These are phyloP conservation scores for Orestias chungarensis DNA, from an alignment of 2,797 vertebrate species.

Conservation along the genomic window DNA sequence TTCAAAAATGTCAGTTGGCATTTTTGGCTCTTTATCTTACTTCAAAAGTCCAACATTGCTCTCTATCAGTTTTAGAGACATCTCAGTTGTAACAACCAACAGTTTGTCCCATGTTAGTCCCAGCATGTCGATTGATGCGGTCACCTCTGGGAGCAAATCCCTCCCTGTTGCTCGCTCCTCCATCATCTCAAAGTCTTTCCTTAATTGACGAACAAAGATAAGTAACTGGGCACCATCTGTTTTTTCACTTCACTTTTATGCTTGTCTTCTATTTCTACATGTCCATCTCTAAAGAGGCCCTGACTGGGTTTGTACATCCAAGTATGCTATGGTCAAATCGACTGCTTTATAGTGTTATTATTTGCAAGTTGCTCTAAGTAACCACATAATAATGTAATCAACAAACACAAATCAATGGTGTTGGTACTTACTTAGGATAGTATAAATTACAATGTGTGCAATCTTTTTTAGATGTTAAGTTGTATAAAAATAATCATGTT, in stretches of 20 bases:
- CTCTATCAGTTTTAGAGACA: too few relatives aligned
- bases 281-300: neutral
- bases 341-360: neutral
- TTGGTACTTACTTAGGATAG: neutral
- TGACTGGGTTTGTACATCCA: neutral
- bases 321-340: neutral
- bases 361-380: neutral
- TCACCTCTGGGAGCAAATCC: too few relatives aligned
- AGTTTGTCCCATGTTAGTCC: too few relatives aligned
- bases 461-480: neutral
- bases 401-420: neutral
- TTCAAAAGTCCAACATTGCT: too few relatives aligned
- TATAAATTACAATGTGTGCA: neutral
- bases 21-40: too few relatives aligned
- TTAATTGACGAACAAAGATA: too few relatives aligned
- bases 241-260: neutral
- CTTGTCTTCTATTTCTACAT: neutral
- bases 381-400: neutral
- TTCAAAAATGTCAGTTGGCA: too few relatives aligned
- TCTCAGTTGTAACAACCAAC: too few relatives aligned
- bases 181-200: too few relatives aligned
- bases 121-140: too few relatives aligned
- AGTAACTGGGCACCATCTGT: neutral
- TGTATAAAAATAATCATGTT: neutral
- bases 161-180: too few relatives aligned